Evolutionary conservation across 2,888 invertebrate species (phyloP).

Genomic region (Eilema depressum): DNA sequence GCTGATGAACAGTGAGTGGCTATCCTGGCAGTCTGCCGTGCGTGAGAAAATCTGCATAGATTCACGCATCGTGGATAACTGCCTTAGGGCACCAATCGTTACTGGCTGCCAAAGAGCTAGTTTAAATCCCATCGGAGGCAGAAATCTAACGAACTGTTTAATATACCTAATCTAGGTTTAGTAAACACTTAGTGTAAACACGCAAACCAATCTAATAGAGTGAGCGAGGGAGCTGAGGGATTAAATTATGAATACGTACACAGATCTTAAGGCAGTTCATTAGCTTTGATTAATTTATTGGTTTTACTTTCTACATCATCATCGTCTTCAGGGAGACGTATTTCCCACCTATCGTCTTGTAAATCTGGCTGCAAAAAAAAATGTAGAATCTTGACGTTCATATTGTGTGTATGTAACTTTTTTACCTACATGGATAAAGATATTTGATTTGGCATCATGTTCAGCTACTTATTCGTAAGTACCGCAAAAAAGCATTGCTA

Average conservation of each 20-base stretch:
- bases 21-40: not conserved
- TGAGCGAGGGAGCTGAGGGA: not conserved
- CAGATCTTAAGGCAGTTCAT: not conserved
- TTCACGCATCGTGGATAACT: not conserved
- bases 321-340: too few species aligned
- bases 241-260: not conserved
- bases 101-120: not conserved
- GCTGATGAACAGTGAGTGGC: not conserved
- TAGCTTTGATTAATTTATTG: not conserved
- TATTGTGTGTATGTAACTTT: too few species aligned
- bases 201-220: conserved; percentile 1
- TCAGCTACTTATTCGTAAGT: too few species aligned
- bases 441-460: not conserved
- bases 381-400: not conserved
- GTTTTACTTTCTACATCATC: not conserved
- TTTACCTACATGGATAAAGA: not conserved
- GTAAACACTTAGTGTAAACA: not conserved
- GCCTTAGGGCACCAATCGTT: not conserved
- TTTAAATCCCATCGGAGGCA: not conserved
- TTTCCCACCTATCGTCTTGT: too few species aligned
- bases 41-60: not conserved
- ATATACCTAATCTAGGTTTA: not conserved
- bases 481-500: too few species aligned
- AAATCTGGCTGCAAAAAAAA: not conserved
- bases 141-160: not conserved